These are phyloP conservation scores for Emydocephalus ijimae DNA, from an alignment of 2,113 vertebrate species.

Conservation along the genomic window DNA sequence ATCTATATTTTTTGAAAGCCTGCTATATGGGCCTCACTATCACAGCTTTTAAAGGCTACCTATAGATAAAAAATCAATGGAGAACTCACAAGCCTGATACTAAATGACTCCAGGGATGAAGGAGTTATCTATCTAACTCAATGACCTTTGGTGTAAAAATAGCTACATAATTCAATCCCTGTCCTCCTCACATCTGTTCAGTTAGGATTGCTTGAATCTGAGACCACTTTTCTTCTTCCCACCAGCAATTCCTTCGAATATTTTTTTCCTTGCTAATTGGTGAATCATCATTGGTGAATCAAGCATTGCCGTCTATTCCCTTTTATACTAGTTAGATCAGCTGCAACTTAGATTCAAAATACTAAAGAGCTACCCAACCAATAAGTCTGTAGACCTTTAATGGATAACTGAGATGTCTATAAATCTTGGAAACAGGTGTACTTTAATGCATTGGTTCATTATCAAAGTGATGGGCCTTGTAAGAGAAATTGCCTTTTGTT, in stretches of 20 bases:
- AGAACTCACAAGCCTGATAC: slow-evolving; percentile 44
- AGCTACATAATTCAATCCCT: slow-evolving; percentile 13
- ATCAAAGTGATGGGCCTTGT: slow-evolving; percentile 57
- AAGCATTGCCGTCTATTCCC: not conserved
- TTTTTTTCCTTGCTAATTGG: not conserved
- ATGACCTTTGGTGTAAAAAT: slow-evolving; percentile 57
- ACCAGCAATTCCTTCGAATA: not conserved
- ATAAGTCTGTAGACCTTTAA: slow-evolving; percentile 28
- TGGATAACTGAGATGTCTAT: slow-evolving; percentile 34
- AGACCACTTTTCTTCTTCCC: not conserved
- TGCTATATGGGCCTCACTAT: slow-evolving; percentile 45
- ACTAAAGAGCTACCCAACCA: slow-evolving; percentile 12
- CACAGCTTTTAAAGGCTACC: slow-evolving; percentile 57
- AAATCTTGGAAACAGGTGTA: slow-evolving; percentile 57
- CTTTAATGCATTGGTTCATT: slow-evolving; percentile 49
- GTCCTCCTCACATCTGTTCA: not conserved
- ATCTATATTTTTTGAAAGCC: slow-evolving; percentile 39
- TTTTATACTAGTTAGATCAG: not conserved
- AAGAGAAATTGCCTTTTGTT: slow-evolving; percentile 55
- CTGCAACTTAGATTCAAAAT: not conserved
- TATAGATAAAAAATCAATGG: slow-evolving; percentile 61
- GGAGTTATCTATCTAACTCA: slow-evolving; percentile 39
- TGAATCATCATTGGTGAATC: not conserved
- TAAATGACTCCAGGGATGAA: slow-evolving; percentile 47
- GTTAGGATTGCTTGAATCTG: slow-evolving; percentile 12